Conservation (phyloP, 2,113 vertebrate genomes). For the Hippocampus comes region DNA sequence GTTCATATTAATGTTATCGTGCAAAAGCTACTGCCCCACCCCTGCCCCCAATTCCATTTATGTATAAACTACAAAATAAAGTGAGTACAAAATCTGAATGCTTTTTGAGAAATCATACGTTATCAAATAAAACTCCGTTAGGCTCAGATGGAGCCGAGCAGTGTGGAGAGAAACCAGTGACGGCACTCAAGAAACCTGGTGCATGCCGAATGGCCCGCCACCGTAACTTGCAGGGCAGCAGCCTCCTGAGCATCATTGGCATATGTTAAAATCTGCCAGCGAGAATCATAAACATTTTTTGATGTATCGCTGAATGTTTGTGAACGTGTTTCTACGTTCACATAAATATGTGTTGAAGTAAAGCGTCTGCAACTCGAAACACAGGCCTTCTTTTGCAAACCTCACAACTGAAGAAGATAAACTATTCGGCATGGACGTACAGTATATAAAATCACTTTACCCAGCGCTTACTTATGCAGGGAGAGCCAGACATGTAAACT, state of each 20-base stretch:
- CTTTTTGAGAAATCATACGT: no score
- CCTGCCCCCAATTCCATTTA: no score
- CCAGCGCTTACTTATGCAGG: slow-evolving; percentile 25
- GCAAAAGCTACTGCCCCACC: no score
- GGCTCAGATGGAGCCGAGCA: background rate
- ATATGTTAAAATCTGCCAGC: background rate
- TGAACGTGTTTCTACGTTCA: background rate
- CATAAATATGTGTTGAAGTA: background rate
- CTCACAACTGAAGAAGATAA: background rate
- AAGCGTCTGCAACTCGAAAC: background rate
- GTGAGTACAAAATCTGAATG: background rate
- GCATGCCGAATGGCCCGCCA: background rate
- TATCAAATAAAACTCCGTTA: no score
- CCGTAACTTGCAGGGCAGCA: background rate
- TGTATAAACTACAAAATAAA: background rate
- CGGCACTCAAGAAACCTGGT: background rate
- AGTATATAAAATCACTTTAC: slow-evolving; percentile 9
- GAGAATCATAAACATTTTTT: background rate
- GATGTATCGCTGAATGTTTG: background rate
- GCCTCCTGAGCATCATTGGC: no score
- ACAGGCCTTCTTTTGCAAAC: background rate
- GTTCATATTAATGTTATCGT: background rate
- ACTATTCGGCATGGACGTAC: background rate
- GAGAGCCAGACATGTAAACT: slow-evolving; percentile 20
- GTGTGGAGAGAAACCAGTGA: background rate